Percentiles rank a stretch among this genome's conserved stretches.
Evolutionary conservation across 2,797 vertebrate species (phyloP).

Genomic region (Bothrops alternatus): DNA sequence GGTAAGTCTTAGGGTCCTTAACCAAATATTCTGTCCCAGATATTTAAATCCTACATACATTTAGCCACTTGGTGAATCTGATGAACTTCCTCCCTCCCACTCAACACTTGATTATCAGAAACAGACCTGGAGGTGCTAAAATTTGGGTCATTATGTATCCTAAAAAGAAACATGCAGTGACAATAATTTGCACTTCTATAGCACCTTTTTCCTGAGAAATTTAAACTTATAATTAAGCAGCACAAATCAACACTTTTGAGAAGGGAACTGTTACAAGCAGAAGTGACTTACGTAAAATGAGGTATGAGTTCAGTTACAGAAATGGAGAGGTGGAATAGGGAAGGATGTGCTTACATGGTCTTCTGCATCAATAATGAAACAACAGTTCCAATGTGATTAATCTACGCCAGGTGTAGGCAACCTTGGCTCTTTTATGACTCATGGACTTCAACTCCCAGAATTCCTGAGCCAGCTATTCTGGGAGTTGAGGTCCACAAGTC

Average conservation of each 20-base stretch:
- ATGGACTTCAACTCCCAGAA: no score
- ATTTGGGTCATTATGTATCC: not conserved
- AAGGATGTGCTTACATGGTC: no score
- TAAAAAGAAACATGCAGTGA: not conserved
- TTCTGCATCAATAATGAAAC: not conserved
- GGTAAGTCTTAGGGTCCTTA: not conserved
- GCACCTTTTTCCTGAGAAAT: slow-evolving; percentile 18
- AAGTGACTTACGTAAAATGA: slow-evolving; percentile 5
- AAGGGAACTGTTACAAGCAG: slow-evolving; percentile 11
- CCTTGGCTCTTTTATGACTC: no score
- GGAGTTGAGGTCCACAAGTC: no score
- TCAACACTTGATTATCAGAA: not conserved
- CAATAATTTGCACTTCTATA: slow-evolving; percentile 26
- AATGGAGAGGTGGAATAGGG: not conserved
- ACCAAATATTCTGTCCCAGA: not conserved
- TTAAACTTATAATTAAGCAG: slow-evolving; percentile 19
- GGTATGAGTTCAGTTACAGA: not conserved
- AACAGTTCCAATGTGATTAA: not conserved
- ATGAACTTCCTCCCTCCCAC: not conserved
- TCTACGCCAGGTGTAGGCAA: no score
- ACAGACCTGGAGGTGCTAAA: not conserved
- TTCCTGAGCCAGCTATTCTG: no score
- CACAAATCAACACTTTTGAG: not conserved
- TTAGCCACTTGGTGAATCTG: not conserved
- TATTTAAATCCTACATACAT: not conserved